A percentile compares a stretch with the other conserved stretches of the same genome.
These are phyloP conservation scores for Alviniconcha marisindica DNA, from an alignment of 1,140 invertebrate species.

Conservation along the genomic window DNA sequence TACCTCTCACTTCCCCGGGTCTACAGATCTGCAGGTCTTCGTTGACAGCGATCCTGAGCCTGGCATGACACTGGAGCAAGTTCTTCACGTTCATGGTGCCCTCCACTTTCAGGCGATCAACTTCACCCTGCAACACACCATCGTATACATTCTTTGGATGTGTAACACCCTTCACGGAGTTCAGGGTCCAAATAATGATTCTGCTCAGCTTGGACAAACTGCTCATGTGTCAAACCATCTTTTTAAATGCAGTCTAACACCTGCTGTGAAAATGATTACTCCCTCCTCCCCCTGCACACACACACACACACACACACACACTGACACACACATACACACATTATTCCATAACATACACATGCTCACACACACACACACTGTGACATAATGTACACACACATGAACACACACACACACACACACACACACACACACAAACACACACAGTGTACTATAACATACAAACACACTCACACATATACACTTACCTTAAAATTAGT, in stretches of 20 bases:
- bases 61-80: slow-evolving; percentile 65
- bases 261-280: too few relatives aligned
- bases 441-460: neutral
- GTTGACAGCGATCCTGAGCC: slow-evolving; percentile 68
- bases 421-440: neutral
- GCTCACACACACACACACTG: too few relatives aligned
- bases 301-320: slow-evolving; percentile 26
- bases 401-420: too few relatives aligned
- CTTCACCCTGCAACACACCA: slow-evolving; percentile 69
- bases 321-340: neutral
- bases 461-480: neutral
- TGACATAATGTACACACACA: too few relatives aligned
- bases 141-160: too few relatives aligned
- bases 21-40: slow-evolving; percentile 58
- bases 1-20: neutral
- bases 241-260: too few relatives aligned
- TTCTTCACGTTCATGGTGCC: slow-evolving; percentile 71
- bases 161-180: too few relatives aligned
- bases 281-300: too few relatives aligned
- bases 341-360: neutral
- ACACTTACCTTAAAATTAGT: slow-evolving; percentile 65
- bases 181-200: too few relatives aligned
- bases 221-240: too few relatives aligned
- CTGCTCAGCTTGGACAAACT: too few relatives aligned
- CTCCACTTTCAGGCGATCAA: slow-evolving; percentile 62